A percentile compares a stretch with the other conserved stretches of the same genome.
phyloP scores from a whole-genome alignment of 2,113 vertebrate genomes.

The Larimichthys crocea region DNA sequence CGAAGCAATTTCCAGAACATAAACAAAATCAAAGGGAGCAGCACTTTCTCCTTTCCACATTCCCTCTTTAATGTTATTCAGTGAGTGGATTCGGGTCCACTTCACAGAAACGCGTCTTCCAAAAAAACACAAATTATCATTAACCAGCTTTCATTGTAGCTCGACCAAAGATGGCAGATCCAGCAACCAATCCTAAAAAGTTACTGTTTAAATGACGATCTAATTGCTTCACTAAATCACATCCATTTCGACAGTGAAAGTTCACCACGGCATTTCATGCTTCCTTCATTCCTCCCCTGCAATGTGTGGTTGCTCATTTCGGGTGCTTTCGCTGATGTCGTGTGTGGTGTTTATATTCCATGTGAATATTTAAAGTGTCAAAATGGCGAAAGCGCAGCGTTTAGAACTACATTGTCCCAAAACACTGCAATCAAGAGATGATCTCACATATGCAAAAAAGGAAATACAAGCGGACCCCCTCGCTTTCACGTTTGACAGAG shows the following conservation, averaged over 20 bases:
- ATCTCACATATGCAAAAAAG: constrained; percentile 74
- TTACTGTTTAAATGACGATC: constrained; percentile 47
- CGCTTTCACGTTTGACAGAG: constrained; percentile 74
- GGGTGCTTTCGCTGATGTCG: constrained; percentile 34
- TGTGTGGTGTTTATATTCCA: constrained; percentile 57
- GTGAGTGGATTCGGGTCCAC: constrained; percentile 63
- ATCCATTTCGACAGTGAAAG: constrained; percentile 56
- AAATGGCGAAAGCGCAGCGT: constrained; percentile 54
- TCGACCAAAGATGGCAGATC: constrained; percentile 14
- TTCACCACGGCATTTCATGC: constrained; percentile 29
- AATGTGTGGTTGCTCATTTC: constrained; percentile 34
- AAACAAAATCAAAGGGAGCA: constrained; percentile 81
- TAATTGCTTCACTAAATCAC: constrained; percentile 63
- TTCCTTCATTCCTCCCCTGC: constrained; percentile 39
- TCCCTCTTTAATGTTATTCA: constrained; percentile 70
- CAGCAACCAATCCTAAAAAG: constrained; percentile 38
- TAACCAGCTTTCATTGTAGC: constrained; percentile 38
- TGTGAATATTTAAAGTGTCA: constrained; percentile 73
- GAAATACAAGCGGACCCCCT: constrained; percentile 48
- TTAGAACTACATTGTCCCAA: constrained; percentile 71
- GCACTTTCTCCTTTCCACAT: constrained; percentile 57
- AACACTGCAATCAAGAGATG: constrained; percentile 74
- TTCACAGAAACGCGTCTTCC: constrained; percentile 52
- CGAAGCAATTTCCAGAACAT: constrained; percentile 77
- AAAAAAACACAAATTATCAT: constrained; percentile 46